These are phyloP conservation scores for Myiopsitta monachus DNA, from an alignment of 2,113 vertebrate genomes.

Conservation along the genomic window DNA sequence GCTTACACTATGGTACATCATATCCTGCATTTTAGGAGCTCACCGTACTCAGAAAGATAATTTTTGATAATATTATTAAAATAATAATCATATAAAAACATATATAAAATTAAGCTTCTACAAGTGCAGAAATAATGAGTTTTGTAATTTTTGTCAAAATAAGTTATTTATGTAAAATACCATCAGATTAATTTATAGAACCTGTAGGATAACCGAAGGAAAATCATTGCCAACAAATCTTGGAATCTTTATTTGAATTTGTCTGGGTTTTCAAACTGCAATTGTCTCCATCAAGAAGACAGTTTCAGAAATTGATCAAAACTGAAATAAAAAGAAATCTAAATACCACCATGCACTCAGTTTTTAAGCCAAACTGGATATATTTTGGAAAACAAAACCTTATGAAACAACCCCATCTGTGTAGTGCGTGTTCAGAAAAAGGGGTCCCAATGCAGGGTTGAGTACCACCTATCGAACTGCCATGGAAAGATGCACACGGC, in stretches of 20 bases:
- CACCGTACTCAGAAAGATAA: neutral
- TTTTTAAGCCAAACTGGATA: neutral
- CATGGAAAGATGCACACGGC: fast-evolving
- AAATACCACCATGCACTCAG: no score
- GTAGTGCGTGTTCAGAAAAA: fast-evolving
- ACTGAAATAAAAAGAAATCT: fast-evolving
- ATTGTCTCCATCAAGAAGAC: neutral
- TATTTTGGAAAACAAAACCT: neutral
- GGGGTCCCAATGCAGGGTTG: fast-evolving
- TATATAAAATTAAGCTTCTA: neutral
- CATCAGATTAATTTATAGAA: neutral
- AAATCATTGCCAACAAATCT: neutral
- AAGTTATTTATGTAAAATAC: neutral
- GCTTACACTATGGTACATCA: neutral
- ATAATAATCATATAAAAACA: neutral
- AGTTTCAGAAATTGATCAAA: neutral
- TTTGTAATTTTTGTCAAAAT: neutral
- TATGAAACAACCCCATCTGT: fast-evolving
- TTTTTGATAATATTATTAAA: neutral
- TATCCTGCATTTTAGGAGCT: neutral
- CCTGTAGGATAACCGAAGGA: neutral
- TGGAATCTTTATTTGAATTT: neutral
- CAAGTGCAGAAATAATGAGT: neutral
- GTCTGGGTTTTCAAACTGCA: neutral
- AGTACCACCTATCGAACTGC: neutral